These are phyloP conservation scores for Chloropsis cyanopogon DNA, from an alignment of 2,113 vertebrate species.

Conservation along the genomic window DNA sequence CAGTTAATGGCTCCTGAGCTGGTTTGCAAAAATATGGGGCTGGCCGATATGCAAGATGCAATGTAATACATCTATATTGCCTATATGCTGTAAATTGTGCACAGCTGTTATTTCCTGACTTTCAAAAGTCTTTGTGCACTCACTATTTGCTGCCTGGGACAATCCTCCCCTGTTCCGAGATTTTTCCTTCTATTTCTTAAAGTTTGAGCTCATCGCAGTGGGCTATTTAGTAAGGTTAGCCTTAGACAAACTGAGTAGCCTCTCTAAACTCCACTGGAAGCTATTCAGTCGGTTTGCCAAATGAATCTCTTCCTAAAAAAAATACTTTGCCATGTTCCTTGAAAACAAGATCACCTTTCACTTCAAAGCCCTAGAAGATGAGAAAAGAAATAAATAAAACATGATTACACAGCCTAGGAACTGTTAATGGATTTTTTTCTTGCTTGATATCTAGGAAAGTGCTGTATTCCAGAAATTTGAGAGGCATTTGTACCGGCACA, in stretches of 20 bases:
- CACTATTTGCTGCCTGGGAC: not conserved
- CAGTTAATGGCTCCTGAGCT: not conserved
- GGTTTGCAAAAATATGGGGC: not conserved
- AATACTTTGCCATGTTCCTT: not conserved
- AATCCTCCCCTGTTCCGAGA: not conserved
- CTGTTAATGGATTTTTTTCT: not conserved
- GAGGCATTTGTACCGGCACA: not conserved
- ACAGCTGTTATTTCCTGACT: not conserved
- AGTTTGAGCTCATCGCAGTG: not conserved
- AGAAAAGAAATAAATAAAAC: slow-evolving; percentile 16
- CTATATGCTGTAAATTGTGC: not conserved
- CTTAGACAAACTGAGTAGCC: not conserved
- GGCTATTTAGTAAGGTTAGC: not conserved
- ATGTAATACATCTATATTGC: not conserved
- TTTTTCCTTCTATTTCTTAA: not conserved
- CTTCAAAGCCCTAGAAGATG: not conserved
- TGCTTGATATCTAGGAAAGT: not conserved
- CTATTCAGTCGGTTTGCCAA: not conserved
- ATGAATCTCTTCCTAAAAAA: not conserved
- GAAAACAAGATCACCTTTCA: not conserved
- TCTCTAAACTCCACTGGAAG: not conserved
- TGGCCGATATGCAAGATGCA: not conserved
- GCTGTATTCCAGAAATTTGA: not conserved
- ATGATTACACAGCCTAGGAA: not conserved
- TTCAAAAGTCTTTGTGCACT: not conserved